Conservation (phyloP, 2,113 vertebrate genomes). For the Lutjanus erythropterus region DNA sequence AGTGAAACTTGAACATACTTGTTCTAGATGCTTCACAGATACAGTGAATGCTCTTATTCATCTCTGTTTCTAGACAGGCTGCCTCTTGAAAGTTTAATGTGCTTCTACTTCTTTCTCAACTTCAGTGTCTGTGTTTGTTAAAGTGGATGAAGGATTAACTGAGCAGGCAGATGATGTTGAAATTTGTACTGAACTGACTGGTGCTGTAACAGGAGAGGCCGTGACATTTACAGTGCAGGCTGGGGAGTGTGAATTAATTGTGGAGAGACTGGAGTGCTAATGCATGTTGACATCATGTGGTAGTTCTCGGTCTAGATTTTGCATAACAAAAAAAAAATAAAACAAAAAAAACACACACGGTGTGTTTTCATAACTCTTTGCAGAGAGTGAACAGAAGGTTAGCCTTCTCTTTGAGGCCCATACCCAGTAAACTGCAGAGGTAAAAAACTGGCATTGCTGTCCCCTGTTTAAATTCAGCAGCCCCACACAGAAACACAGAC, state of each 20-base stretch:
- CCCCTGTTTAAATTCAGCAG: conserved; percentile 14
- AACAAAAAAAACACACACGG: background rate
- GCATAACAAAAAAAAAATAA: background rate
- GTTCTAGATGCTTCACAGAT: background rate
- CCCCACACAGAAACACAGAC: background rate
- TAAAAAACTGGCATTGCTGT: background rate
- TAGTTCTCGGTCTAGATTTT: background rate
- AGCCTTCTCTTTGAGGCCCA: background rate
- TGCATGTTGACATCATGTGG: background rate
- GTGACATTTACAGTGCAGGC: background rate
- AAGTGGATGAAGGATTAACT: background rate
- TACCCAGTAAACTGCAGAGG: background rate
- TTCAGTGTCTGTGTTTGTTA: background rate
- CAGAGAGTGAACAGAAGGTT: background rate
- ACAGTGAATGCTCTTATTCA: background rate
- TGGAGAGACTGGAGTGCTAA: background rate
- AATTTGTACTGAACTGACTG: background rate
- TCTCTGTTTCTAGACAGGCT: background rate
- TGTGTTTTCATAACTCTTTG: background rate
- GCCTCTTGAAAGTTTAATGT: background rate
- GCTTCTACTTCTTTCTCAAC: conserved; percentile 8
- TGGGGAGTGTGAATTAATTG: background rate
- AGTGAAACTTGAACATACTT: background rate
- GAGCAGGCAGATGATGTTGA: background rate
- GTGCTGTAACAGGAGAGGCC: conserved; percentile 6